These are phyloP conservation scores for Isichthys henryi DNA, from an alignment of 2,113 vertebrate species.

Conservation along the genomic window DNA sequence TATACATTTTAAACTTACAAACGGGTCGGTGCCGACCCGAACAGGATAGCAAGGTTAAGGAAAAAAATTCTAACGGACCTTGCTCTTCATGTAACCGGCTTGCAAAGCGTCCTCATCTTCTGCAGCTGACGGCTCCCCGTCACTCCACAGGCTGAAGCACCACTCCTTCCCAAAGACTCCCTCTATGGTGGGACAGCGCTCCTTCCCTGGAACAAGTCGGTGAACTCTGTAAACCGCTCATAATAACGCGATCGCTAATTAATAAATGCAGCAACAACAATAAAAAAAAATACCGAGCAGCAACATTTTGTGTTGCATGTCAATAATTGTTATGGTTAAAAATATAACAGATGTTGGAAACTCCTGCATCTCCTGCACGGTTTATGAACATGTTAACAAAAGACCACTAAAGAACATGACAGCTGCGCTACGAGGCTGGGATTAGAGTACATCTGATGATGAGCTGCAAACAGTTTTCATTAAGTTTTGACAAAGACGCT, in stretches of 20 bases:
- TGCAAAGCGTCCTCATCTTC: background rate
- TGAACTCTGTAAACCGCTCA: background rate
- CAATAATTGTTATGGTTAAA: background rate
- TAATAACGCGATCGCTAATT: background rate
- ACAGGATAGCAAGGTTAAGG: background rate
- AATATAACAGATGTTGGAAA: background rate
- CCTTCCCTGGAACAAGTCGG: constrained; percentile 23
- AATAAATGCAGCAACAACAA: background rate
- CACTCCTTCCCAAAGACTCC: constrained; percentile 65
- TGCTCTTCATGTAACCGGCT: background rate
- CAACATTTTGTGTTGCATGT: background rate
- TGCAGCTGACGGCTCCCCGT: constrained; percentile 29
- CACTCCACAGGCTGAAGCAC: constrained; percentile 65
- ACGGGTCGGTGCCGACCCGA: too few species aligned
- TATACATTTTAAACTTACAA: too few species aligned
- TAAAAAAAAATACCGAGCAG: background rate
- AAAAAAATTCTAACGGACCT: background rate
- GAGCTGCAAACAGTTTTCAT: background rate
- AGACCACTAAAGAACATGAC: background rate
- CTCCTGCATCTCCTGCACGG: background rate
- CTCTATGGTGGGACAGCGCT: constrained; percentile 52
- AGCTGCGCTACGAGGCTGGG: background rate
- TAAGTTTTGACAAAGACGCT: background rate
- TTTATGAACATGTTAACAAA: background rate
- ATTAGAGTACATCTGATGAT: background rate